phyloP scores from a whole-genome alignment of 1,140 invertebrate genomes.

The Stegodyphus dumicola region DNA sequence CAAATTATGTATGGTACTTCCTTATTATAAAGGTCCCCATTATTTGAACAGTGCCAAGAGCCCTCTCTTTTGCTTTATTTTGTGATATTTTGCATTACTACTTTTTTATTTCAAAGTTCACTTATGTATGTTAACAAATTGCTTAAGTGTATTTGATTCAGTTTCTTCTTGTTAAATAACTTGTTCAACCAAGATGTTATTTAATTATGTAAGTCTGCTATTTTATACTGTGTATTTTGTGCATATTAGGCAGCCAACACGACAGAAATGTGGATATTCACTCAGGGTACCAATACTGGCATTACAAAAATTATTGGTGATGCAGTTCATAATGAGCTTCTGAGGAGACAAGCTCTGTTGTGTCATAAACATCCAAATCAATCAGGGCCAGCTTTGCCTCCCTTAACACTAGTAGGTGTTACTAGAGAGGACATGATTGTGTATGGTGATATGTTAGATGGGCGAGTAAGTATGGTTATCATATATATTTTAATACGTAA shows the following conservation, averaged over 20 bases:
- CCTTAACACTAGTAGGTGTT: constrained; percentile 61
- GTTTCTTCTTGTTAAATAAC: too few species aligned
- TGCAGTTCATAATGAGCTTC: constrained; percentile 66
- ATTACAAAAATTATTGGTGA: constrained; percentile 68
- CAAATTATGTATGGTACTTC: too few species aligned
- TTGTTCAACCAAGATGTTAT: too few species aligned
- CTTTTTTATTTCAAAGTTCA: too few species aligned
- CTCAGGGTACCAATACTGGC: constrained; percentile 67
- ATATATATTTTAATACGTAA: background rate
- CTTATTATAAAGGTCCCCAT: too few species aligned
- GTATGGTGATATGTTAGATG: constrained; percentile 61
- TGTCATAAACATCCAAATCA: constrained; percentile 63
- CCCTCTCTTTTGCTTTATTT: too few species aligned
- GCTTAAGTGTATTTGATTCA: too few species aligned
- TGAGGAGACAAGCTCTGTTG: constrained; percentile 56
- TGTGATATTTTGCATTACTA: too few species aligned
- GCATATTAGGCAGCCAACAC: constrained; percentile 65
- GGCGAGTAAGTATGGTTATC: constrained; percentile 26
- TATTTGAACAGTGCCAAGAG: too few species aligned
- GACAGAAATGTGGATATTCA: constrained; percentile 69
- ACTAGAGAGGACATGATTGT: constrained; percentile 55
- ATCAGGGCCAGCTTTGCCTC: constrained; percentile 41
- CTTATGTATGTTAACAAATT: too few species aligned
- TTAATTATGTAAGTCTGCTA: too few species aligned
- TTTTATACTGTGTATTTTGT: too few species aligned